A percentile compares a stretch with the other conserved stretches of the same genome.
phyloP scores from a whole-genome alignment of 1,140 invertebrate genomes.

The Heliothis subflexa region DNA sequence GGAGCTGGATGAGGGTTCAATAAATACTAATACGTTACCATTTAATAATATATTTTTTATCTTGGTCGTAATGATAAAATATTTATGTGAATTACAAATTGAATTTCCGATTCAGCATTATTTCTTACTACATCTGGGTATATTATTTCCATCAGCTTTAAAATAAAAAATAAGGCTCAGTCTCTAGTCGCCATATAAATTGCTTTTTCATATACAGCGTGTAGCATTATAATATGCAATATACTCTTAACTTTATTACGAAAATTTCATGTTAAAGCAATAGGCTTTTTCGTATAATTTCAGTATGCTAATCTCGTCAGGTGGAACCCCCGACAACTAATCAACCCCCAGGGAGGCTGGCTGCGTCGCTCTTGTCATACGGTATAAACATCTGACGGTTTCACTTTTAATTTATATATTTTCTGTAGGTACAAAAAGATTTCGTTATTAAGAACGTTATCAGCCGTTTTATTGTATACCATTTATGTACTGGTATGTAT shows the following conservation, averaged over 20 bases:
- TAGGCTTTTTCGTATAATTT: constrained; percentile 48
- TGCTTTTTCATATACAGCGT: background rate
- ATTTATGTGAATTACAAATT: too few species aligned
- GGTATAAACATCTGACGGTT: constrained; percentile 27
- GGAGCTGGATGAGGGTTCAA: too few species aligned
- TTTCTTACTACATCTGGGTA: too few species aligned
- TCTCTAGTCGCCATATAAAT: background rate
- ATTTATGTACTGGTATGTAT: background rate
- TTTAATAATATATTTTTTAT: too few species aligned
- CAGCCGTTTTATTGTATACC: background rate
- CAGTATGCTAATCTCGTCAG: constrained; percentile 49
- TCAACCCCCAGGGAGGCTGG: constrained; percentile 36
- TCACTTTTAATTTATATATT: constrained; percentile 26
- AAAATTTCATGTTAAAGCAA: constrained; percentile 43
- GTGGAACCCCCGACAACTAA: constrained; percentile 47
- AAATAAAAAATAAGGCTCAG: background rate
- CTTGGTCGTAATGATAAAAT: too few species aligned
- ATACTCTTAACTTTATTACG: constrained; percentile 37
- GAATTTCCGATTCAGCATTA: background rate
- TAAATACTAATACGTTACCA: too few species aligned
- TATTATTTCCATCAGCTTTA: background rate
- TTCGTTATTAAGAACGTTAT: constrained; percentile 17
- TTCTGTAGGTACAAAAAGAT: constrained; percentile 1
- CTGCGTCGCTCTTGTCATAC: constrained; percentile 39
- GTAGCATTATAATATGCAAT: constrained; percentile 20